Base-by-base conservation (phyloP, 2,113 vertebrate species). In the Eretmochelys imbricata region DNA sequence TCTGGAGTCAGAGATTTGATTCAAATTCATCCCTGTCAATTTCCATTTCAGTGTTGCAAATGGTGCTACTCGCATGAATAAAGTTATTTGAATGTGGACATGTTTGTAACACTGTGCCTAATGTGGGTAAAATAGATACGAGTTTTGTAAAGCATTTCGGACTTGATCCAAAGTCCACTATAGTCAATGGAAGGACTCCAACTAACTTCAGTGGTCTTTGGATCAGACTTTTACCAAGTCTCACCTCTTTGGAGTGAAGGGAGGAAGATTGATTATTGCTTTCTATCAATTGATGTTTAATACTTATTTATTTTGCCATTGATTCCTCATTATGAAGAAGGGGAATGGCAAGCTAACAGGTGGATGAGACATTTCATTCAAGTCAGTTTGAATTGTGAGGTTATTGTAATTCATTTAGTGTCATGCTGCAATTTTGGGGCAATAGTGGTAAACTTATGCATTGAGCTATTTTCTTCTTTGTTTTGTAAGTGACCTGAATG, bases 371-470 rank as follows among this genome's bases (percentile, higher is more conserved):
- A 17, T 75, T 93, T 53, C 89, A 87, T 89, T 75, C 27, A 82
- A 11, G 75, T 85, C 35, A 16, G 46, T 87, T 59, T 25, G 65
- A 88, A 55, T n/a, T 80, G 14, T 5, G 6, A 31, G 4, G 82
- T 87, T 62, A 35, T 9, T 72, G 72, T 55, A 6, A 3, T 22
- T 54, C 25, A 50, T 31, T 48, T 57, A 57, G 11, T 84, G 16
- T 48, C 16, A 25, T 12, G 31, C 51, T 57, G 38, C 81, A 49
- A 65, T 31, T 78, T 2, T 65, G 6, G 49, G 79, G 25, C 10
- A 51, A 46, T 2, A 85, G 55, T 6, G 4, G 29, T 16, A 42
- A 90, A 80, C 85, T 38, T 75, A 13, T 0, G 0, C 0, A 0
- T 11, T 25, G 42, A 38, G 20, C 14, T 75, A 29, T 27, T 54